Evolutionary conservation across 2,888 invertebrate species (phyloP), one percentile per base, ranked within the genome.

Genomic region (Conomelus anceps): DNA sequence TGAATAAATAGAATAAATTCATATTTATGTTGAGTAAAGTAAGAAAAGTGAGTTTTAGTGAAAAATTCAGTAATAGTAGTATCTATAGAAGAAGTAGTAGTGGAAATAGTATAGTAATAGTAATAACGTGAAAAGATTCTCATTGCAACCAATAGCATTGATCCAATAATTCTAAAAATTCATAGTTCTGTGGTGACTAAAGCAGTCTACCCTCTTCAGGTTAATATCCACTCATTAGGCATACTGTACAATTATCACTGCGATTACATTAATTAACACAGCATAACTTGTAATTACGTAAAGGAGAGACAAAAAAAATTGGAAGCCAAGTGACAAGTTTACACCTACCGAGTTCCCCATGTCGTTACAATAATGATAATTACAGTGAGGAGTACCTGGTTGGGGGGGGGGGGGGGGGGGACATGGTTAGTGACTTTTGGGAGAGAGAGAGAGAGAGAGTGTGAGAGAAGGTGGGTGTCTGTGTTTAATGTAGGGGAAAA

Each of bases 341-440:
- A 63, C 63, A 63, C 63, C 63, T 63, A 63, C 63, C 63, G 63
- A 7, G 63, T 20, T 63, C 63, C 63, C 63, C 63, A 63, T n/a
- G 63, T 63, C 63, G 63, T 63, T 63, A 63, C 63, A 63, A 63
- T 63, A 63, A 63, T 63, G 63, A 63, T 63, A 63, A 63, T 63
- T 63, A 63, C 63, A 88, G 90, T 89, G 88, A 89, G 89, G 89
- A 89, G 85, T 88, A 23, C 24, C 34, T 86, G 85, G 88, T 84
- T 41, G 89, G 34, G 4, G 34, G 34, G 4, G 34, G 3, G 7
- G 34, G 17, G 4, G 4, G 13, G 34, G n/a, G n/a, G 63, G 63
- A 63, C 63, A 63, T 63, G 63, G 63, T 63, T n/a, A n/a, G 63
- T 63, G 63, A 63, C 63, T 63, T 63, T n/a, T 13, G n/a, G 63